Percentiles rank a stretch among this genome's conserved stretches.
Conservation (phyloP, 2,888 invertebrate genomes). For the Pandemis corylana region DNA sequence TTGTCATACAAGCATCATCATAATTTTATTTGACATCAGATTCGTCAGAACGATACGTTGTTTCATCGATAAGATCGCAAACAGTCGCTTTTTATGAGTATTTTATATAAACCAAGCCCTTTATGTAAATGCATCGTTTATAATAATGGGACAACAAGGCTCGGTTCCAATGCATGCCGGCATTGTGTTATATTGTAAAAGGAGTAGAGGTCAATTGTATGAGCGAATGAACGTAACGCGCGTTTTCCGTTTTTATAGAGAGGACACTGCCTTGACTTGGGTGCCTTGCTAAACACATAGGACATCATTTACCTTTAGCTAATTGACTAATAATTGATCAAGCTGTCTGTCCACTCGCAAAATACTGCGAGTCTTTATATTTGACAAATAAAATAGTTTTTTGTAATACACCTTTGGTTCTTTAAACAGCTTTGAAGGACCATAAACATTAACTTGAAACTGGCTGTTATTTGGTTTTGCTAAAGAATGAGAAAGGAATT, state of each 20-base stretch:
- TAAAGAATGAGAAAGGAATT: too few species aligned
- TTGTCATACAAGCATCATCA: too few species aligned
- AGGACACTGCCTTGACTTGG: constrained; percentile 31
- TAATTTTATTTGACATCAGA: too few species aligned
- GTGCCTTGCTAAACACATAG: neutral
- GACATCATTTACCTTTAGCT: neutral
- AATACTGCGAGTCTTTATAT: neutral
- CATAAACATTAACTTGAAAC: too few species aligned
- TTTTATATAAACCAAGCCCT: constrained; percentile 5
- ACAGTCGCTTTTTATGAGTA: neutral
- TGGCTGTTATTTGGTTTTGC: too few species aligned
- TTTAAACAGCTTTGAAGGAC: too few species aligned
- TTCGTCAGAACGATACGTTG: too few species aligned
- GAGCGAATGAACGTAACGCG: constrained; percentile 26
- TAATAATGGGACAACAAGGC: constrained; percentile 26
- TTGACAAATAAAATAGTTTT: neutral
- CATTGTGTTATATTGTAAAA: constrained; percentile 31
- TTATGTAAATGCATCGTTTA: constrained; percentile 12
- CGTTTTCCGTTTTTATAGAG: constrained; percentile 31
- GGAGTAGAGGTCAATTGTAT: constrained; percentile 35
- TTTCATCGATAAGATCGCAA: neutral
- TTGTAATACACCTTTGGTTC: too few species aligned
- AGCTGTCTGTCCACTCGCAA: neutral
- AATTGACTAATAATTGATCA: neutral
- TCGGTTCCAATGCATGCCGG: constrained; percentile 24